Conservation (phyloP, 2,888 invertebrate genomes). For the Lamproptera curius region DNA sequence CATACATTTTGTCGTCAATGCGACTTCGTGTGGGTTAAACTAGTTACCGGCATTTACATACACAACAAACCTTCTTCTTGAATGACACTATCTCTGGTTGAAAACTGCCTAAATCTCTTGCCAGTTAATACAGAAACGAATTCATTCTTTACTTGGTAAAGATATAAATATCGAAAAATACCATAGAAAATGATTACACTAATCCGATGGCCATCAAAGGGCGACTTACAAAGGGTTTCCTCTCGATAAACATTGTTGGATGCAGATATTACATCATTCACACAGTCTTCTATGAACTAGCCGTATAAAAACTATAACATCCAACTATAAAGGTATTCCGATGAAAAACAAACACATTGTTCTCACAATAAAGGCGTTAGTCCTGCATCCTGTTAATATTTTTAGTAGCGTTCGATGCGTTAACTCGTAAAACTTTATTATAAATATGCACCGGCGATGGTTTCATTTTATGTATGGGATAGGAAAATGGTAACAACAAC, state of each 20-base stretch:
- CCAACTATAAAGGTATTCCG: constrained; percentile 30
- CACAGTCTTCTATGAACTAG: constrained; percentile 19
- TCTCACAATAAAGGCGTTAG: constrained; percentile 39
- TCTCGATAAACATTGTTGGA: constrained; percentile 18
- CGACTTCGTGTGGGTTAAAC: too few species aligned
- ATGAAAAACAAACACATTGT: constrained; percentile 52
- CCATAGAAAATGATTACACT: too few species aligned
- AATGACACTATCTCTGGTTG: too few species aligned
- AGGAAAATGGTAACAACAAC: constrained; percentile 51
- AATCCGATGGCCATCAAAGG: too few species aligned
- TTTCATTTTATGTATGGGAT: constrained; percentile 63
- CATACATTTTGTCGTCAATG: too few species aligned
- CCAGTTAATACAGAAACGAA: too few species aligned
- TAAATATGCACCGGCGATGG: constrained; percentile 57
- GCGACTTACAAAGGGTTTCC: constrained; percentile 17
- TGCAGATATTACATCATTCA: constrained; percentile 20
- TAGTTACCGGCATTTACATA: too few species aligned
- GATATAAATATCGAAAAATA: too few species aligned
- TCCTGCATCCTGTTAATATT: constrained; percentile 61
- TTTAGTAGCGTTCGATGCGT: constrained; percentile 59
- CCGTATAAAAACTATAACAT: constrained; percentile 30
- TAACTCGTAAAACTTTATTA: constrained; percentile 71
- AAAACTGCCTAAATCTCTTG: too few species aligned
- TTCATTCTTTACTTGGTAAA: too few species aligned
- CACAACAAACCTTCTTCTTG: too few species aligned